Conservation (phyloP, 2,797 vertebrate genomes). For the Acanthis flammea region DNA sequence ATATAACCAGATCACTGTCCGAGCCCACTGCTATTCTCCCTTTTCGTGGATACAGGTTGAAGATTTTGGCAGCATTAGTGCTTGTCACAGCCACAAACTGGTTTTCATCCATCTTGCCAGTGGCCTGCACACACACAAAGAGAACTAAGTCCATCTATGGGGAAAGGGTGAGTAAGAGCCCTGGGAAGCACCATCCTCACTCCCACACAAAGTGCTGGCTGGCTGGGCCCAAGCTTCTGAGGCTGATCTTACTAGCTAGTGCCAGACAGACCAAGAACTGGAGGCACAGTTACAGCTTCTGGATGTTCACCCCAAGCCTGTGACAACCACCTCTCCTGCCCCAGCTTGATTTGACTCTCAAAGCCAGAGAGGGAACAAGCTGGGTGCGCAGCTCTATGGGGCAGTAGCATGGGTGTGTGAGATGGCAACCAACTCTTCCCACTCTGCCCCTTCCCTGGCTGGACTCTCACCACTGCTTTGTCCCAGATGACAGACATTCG, state of each 20-base stretch:
- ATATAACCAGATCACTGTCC: slow-evolving; percentile 94
- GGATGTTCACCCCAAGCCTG: background rate
- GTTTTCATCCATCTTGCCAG: slow-evolving; percentile 99
- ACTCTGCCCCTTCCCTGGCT: background rate
- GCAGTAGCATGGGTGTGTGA: background rate
- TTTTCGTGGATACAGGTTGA: slow-evolving; percentile 96
- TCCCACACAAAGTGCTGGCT: background rate
- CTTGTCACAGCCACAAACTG: slow-evolving; percentile 97
- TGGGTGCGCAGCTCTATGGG: background rate
- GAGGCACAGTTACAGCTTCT: background rate
- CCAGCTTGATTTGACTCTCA: background rate
- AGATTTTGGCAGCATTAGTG: slow-evolving; percentile 97
- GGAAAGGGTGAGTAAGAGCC: background rate
- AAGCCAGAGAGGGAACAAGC: background rate
- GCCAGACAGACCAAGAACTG: background rate
- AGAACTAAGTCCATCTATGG: background rate
- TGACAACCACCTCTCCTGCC: background rate
- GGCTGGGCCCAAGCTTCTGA: background rate
- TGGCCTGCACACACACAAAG: slow-evolving; percentile 78
- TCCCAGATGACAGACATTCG: slow-evolving; percentile 97
- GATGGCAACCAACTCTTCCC: background rate
- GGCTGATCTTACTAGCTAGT: background rate
- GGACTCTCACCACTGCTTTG: slow-evolving; percentile 90
- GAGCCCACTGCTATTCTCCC: slow-evolving; percentile 94
- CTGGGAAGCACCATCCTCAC: background rate